Base-by-base conservation (phyloP, 2,797 vertebrate species). In the Sebastes goodei region DNA sequence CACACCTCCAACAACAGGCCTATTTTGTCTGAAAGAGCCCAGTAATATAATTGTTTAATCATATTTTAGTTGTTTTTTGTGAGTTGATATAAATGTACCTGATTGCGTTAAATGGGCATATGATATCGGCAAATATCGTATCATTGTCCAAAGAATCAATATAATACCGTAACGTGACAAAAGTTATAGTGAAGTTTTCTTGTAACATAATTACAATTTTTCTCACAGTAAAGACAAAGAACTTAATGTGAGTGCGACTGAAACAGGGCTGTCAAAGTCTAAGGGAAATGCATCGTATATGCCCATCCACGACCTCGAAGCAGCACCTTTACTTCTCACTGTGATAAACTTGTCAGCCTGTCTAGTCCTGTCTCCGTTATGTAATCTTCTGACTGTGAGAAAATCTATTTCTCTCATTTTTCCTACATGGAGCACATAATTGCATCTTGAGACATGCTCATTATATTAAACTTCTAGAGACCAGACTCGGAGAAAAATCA, bases 401-500 rank as follows among this genome's bases (percentile, higher is more conserved):
- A 84, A 81, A 85, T 74, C 14, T 5, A 81, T 81, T 76, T 71
- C 32, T 80, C 23, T 74, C 14, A 66, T 73, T 78, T 69, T 76
- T 65, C 30, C 32, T 20, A 27, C 63, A 53, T 29, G 20, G 10
- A 46, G 66, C 56, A 12, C 57, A 52, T 84, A 86, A 87, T 77
- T 87, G 61, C 73, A 78, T 83, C 53, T 84, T 64, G 74, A 80
- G 60, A 79, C 32, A 29, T 56, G 46, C 68, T 84, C 74, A 81
- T 81, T 85, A 78, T 46, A 80, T 59, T 27, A 62, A 12, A 76
- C 76, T 78, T 79, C 32, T 69, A 23, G 14, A 78, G 71, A 78
- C 14, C 4, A 76, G 67, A 71, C 57, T 33, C 4, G 1, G n/a
- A 5, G 21, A 38, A 82, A 89, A 72, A 77, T 80, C 70, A 74